phyloP scores from a whole-genome alignment of 2,888 invertebrate genomes.

The Napeogenes sylphis region DNA sequence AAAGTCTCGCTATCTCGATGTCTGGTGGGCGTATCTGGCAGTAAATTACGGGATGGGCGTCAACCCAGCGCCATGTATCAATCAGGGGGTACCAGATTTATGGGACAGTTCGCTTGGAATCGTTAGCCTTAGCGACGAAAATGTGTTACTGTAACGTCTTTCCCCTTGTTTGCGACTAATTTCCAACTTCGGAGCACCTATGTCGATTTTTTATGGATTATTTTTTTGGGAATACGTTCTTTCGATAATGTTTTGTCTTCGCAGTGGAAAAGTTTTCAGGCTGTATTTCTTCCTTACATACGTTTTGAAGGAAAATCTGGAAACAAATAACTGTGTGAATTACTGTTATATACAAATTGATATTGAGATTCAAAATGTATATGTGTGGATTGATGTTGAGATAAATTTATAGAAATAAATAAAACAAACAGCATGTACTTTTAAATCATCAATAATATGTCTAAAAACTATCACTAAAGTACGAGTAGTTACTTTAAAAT shows the following conservation, averaged over 20 bases:
- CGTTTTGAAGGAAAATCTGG: too few species aligned
- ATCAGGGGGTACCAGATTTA: conserved; percentile 72
- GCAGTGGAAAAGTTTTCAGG: conserved; percentile 2
- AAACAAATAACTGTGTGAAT: too few species aligned
- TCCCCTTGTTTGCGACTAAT: conserved; percentile 45
- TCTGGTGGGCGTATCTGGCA: conserved; percentile 80
- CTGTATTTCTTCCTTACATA: conserved; percentile 6
- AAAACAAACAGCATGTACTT: too few species aligned
- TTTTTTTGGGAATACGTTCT: conserved; percentile 20
- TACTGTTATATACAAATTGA: too few species aligned
- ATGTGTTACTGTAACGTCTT: conserved; percentile 67
- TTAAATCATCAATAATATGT: too few species aligned
- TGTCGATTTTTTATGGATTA: conserved; percentile 21
- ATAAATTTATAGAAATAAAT: too few species aligned
- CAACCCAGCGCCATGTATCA: conserved; percentile 79
- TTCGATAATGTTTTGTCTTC: conserved; percentile 8
- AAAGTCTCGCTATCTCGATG: conserved; percentile 74
- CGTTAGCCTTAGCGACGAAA: conserved; percentile 76
- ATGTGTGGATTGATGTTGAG: too few species aligned
- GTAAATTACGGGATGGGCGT: conserved; percentile 82
- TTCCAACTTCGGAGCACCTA: conserved; percentile 16
- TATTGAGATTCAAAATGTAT: too few species aligned
- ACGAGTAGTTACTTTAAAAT: too few species aligned
- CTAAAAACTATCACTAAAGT: too few species aligned
- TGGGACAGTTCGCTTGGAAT: conserved; percentile 75